Percentiles rank a stretch among this genome's conserved stretches.
Conservation (phyloP, 2,113 vertebrate species). For the Macroglossus sobrinus region DNA sequence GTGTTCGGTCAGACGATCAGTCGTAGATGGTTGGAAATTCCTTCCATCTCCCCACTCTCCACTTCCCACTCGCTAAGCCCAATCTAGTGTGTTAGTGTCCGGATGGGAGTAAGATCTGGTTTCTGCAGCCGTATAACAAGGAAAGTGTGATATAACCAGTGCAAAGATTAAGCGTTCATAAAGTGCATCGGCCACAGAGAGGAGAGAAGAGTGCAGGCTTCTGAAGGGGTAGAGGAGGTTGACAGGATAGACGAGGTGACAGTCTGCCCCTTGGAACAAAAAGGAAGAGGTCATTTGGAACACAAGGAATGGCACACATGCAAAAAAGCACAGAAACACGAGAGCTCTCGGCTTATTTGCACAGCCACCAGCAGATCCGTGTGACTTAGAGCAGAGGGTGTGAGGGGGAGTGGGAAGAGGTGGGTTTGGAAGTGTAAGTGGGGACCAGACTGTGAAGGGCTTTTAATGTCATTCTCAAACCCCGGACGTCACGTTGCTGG, state of each 20-base stretch:
- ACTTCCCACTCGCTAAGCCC: too few species aligned
- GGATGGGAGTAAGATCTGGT: background rate
- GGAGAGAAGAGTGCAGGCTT: background rate
- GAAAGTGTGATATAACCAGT: background rate
- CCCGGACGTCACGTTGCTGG: background rate
- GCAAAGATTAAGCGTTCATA: background rate
- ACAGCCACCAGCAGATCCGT: background rate
- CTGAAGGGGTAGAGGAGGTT: background rate
- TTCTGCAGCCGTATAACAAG: background rate
- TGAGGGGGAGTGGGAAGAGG: background rate
- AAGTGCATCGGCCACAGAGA: background rate
- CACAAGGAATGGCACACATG: background rate
- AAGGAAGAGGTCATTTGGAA: background rate
- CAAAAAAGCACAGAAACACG: background rate
- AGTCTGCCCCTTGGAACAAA: background rate
- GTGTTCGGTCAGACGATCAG: fast-evolving
- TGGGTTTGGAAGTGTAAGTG: background rate
- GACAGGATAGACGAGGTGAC: background rate
- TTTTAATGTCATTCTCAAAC: background rate
- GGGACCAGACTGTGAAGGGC: background rate
- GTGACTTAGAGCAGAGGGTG: background rate
- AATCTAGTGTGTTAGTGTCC: background rate
- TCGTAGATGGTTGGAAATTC: background rate
- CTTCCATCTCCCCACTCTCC: too few species aligned
- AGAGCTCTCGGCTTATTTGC: background rate